Evolutionary conservation across 2,888 invertebrate genomes (phyloP).

Genomic region (Spialia ferax): DNA sequence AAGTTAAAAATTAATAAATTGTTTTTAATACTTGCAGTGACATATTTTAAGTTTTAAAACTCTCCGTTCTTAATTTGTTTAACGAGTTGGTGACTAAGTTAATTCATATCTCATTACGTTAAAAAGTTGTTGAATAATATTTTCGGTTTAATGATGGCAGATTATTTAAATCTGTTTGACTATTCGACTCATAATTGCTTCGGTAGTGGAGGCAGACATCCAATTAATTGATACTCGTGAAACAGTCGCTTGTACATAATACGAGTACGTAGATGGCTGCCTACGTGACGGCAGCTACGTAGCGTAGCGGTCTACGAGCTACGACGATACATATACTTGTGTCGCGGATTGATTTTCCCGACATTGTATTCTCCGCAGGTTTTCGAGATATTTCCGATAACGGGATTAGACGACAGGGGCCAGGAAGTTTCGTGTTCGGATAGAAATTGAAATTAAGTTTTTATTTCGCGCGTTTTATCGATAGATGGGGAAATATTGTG

Average conservation of each 20-base stretch:
- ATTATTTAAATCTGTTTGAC: conserved; percentile 24
- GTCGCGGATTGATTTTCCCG: conserved; percentile 62
- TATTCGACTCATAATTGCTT: conserved; percentile 28
- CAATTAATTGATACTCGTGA: conserved; percentile 32
- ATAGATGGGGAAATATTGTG: too few species aligned
- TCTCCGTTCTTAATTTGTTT: neutral
- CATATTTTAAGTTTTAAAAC: neutral
- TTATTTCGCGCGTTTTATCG: conserved; percentile 21
- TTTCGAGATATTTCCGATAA: conserved; percentile 55
- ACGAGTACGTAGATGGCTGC: conserved; percentile 39
- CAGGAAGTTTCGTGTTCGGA: conserved; percentile 32
- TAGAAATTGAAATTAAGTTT: conserved; percentile 36
- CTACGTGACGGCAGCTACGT: conserved; percentile 70
- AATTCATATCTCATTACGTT: neutral
- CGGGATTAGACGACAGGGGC: conserved; percentile 46
- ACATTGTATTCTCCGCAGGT: conserved; percentile 58
- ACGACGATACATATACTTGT: conserved; percentile 44
- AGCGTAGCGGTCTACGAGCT: conserved; percentile 53
- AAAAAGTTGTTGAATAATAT: conserved; percentile 1
- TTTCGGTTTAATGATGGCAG: conserved; percentile 22
- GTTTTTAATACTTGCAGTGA: conserved; percentile 9
- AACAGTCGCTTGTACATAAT: conserved; percentile 22
- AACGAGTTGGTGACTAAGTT: neutral
- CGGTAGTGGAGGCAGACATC: conserved; percentile 26
- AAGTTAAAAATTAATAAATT: conserved; percentile 22